Evolutionary conservation across 2,113 vertebrate genomes (phyloP).

Genomic region (Brienomyrus longianalis): DNA sequence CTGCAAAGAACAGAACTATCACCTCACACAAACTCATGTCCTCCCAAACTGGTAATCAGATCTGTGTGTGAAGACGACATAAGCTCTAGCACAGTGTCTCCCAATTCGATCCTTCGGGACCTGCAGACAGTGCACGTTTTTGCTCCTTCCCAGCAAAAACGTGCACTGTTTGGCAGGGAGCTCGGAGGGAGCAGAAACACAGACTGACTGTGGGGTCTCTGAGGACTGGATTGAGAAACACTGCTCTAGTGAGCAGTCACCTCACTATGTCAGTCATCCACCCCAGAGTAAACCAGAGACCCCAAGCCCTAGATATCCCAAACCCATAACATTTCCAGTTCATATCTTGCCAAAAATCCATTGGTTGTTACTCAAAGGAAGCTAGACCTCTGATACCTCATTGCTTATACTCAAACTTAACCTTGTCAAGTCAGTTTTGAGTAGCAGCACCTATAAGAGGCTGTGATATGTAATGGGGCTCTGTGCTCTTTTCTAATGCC

Average conservation of each 20-base stretch:
- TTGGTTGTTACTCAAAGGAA: background rate
- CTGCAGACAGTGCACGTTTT: too few species aligned
- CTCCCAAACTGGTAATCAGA: background rate
- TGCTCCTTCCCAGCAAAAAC: too few species aligned
- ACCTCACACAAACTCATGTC: background rate
- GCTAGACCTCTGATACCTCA: background rate
- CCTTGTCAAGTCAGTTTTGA: background rate
- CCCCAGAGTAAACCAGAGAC: background rate
- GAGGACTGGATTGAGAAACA: background rate
- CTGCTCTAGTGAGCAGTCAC: background rate
- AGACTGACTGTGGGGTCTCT: background rate
- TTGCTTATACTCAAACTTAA: background rate
- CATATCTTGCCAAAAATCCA: background rate
- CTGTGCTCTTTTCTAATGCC: background rate
- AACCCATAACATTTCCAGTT: background rate
- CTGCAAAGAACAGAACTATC: slow-evolving; percentile 37
- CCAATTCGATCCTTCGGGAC: background rate
- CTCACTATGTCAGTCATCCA: background rate
- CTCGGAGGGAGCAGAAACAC: background rate
- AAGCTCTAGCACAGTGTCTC: background rate
- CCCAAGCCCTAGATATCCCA: background rate
- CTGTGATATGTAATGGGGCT: background rate
- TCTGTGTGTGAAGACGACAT: background rate
- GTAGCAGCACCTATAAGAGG: background rate
- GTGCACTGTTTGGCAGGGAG: background rate